Evolutionary conservation across 2,113 vertebrate species (phyloP).

Genomic region (Gasterosteus aculeatus): DNA sequence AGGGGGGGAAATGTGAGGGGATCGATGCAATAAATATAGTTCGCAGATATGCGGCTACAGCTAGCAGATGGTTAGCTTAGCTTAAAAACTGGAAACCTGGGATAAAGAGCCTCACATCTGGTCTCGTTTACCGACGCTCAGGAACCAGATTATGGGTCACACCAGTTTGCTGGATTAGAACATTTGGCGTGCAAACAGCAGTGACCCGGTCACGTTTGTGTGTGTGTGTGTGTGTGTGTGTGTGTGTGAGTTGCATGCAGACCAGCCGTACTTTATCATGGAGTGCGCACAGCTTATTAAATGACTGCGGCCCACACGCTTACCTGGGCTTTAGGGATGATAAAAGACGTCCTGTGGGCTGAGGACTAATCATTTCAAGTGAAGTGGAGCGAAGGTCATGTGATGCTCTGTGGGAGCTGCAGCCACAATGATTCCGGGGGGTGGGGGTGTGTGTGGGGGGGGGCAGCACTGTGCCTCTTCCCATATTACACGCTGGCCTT

Average conservation of each 20-base stretch:
- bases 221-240: too few species aligned
- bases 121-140: too few species aligned
- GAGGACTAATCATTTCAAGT: conserved; percentile 70
- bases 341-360: conserved; percentile 58
- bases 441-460: neutral
- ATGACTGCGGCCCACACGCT: conserved; percentile 59
- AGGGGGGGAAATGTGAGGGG: too few species aligned
- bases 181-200: too few species aligned
- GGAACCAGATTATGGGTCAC: too few species aligned
- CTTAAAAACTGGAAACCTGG: too few species aligned
- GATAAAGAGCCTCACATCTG: too few species aligned
- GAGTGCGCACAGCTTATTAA: conserved; percentile 60
- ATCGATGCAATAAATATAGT: too few species aligned
- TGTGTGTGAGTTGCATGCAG: neutral
- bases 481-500: neutral
- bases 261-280: conserved; percentile 61
- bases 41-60: too few species aligned
- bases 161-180: too few species aligned
- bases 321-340: conserved; percentile 61
- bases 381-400: conserved; percentile 74
- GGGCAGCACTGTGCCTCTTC: neutral
- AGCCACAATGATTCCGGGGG: conserved; percentile 17
- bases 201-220: too few species aligned
- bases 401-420: conserved; percentile 45
- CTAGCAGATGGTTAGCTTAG: too few species aligned